Conservation (phyloP, 2,888 invertebrate genomes). For the Ophion slaviceki region DNA sequence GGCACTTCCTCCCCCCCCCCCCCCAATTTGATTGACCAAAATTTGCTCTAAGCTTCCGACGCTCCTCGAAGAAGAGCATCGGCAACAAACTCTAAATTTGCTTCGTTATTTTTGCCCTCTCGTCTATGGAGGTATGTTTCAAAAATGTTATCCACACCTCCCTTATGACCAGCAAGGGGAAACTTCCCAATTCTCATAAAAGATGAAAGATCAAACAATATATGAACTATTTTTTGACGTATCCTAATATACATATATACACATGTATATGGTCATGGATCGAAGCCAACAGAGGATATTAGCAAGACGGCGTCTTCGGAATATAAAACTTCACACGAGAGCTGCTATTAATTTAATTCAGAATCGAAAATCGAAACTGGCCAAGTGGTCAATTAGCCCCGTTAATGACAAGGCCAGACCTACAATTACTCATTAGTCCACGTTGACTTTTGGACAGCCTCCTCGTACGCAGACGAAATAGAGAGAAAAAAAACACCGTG, state of each 20-base stretch:
- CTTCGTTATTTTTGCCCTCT: neutral
- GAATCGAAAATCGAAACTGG: constrained; percentile 17
- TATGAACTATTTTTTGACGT: neutral
- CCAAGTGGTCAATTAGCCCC: constrained; percentile 45
- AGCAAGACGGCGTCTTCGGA: neutral
- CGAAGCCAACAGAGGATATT: neutral
- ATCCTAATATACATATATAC: neutral
- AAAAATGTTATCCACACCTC: neutral
- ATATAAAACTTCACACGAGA: constrained; percentile 1
- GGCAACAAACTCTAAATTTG: neutral
- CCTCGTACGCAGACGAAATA: neutral
- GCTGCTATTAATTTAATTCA: constrained; percentile 9
- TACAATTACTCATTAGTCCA: constrained; percentile 56
- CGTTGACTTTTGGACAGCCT: constrained; percentile 28
- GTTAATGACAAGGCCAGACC: constrained; percentile 51
- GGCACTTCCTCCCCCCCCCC: too few relatives aligned
- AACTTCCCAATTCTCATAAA: neutral
- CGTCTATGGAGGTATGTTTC: neutral
- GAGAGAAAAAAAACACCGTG: constrained; percentile 8
- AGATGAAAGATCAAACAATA: neutral
- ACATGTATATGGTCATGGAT: neutral
- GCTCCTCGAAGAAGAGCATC: too few relatives aligned
- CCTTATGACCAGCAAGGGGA: neutral
- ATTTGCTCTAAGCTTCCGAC: too few relatives aligned
- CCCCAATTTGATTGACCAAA: too few relatives aligned